These are phyloP conservation scores for Yasuhikotakia modesta DNA, from an alignment of 2,797 vertebrate genomes.

Conservation along the genomic window DNA sequence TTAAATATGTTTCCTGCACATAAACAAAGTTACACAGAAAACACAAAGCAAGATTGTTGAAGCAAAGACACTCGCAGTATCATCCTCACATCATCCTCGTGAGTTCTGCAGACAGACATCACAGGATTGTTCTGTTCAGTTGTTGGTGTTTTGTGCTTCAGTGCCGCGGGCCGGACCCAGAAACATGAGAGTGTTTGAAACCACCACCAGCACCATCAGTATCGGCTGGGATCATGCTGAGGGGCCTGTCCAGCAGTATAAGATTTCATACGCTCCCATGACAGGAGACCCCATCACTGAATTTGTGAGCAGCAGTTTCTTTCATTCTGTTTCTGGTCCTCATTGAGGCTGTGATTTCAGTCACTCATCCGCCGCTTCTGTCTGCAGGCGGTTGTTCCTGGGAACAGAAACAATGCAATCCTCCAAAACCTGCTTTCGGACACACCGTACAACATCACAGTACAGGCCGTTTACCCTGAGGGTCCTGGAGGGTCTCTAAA, in stretches of 20 bases:
- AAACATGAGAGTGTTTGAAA: conserved; percentile 89
- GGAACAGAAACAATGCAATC: conserved; percentile 91
- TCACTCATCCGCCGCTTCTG: conserved; percentile 2
- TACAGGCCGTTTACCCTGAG: conserved; percentile 89
- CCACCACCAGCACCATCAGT: conserved; percentile 91
- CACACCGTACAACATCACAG: conserved; percentile 92
- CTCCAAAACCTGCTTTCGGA: conserved; percentile 87
- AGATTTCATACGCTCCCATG: conserved; percentile 86
- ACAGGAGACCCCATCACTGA: conserved; percentile 91
- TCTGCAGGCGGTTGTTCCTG: conserved; percentile 85
- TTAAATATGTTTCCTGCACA: not conserved
- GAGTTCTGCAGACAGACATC: too few species aligned
- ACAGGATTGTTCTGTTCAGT: too few species aligned
- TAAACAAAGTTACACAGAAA: too few species aligned
- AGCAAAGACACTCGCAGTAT: too few species aligned
- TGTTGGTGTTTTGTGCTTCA: conserved; percentile 59
- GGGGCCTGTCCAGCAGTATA: conserved; percentile 91
- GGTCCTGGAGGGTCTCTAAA: conserved; percentile 86
- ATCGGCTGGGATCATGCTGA: conserved; percentile 95
- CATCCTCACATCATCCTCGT: too few species aligned
- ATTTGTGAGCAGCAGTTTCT: conserved; percentile 80
- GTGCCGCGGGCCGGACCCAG: conserved; percentile 90
- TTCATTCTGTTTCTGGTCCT: too few species aligned
- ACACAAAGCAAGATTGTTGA: too few species aligned
- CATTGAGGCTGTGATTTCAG: not conserved